Evolutionary conservation across 2,888 invertebrate species (phyloP).

Genomic region (Miltochrista miniata): DNA sequence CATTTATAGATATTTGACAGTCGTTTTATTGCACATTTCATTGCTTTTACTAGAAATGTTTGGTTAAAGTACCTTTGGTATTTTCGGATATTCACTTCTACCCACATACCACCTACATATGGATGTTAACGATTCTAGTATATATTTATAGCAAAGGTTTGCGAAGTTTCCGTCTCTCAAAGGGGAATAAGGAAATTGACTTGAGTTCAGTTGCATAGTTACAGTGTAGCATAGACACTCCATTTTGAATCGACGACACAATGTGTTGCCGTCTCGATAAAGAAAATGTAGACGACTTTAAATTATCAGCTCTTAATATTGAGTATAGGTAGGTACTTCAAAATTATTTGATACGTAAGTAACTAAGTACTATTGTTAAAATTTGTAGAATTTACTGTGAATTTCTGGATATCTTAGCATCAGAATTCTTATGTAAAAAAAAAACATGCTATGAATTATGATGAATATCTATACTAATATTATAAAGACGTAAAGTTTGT

Average conservation of each 20-base stretch:
- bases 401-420: too few relatives aligned
- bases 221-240: slow-evolving; percentile 1
- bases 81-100: slow-evolving; percentile 19
- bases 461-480: too few relatives aligned
- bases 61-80: slow-evolving; percentile 9
- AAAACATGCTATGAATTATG: too few relatives aligned
- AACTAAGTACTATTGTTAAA: too few relatives aligned
- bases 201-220: slow-evolving; percentile 1
- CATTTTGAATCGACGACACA: neutral
- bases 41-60: slow-evolving; percentile 14
- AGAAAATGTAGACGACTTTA: neutral
- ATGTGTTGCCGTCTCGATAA: neutral
- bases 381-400: too few relatives aligned
- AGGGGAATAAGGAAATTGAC: slow-evolving; percentile 13
- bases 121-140: slow-evolving; percentile 6
- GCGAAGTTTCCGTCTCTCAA: slow-evolving; percentile 13
- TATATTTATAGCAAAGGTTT: slow-evolving; percentile 13
- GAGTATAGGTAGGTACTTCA: too few relatives aligned
- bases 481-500: too few relatives aligned
- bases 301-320: too few relatives aligned
- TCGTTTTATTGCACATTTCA: slow-evolving; percentile 25
- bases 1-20: slow-evolving; percentile 26
- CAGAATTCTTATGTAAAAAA: too few relatives aligned
- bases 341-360: too few relatives aligned
- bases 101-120: slow-evolving; percentile 22